Evolutionary conservation across 1,140 invertebrate species (phyloP).

Genomic region (Scaptomyza hsui): DNA sequence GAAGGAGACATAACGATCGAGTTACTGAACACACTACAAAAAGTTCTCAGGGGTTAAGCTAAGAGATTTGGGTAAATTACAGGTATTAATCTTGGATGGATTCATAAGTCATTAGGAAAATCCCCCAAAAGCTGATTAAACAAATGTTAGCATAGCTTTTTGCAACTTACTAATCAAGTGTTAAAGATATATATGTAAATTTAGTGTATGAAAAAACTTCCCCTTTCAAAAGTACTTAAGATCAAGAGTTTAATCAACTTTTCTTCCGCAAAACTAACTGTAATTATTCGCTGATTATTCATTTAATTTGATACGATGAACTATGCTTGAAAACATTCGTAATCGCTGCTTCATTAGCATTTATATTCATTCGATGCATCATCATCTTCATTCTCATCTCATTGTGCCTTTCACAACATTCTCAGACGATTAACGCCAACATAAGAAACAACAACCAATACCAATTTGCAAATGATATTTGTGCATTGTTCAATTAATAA

Average conservation of each 20-base stretch:
- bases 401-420: slow-evolving; percentile 72
- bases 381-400: slow-evolving; percentile 45
- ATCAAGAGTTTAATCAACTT: slow-evolving; percentile 30
- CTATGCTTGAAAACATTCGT: slow-evolving; percentile 3
- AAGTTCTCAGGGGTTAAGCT: too few species aligned
- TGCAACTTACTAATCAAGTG: neutral
- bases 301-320: slow-evolving; percentile 4
- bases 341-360: slow-evolving; percentile 30
- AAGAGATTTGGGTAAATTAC: slow-evolving; percentile 4
- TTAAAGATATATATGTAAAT: too few species aligned
- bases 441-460: slow-evolving; percentile 46
- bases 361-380: slow-evolving; percentile 51
- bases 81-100: neutral
- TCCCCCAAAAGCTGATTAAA: neutral
- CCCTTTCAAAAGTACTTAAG: slow-evolving; percentile 26
- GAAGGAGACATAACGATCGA: neutral
- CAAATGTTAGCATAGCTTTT: too few species aligned
- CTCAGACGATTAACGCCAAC: slow-evolving; percentile 53
- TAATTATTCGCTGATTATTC: slow-evolving; percentile 20
- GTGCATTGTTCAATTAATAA: slow-evolving; percentile 64
- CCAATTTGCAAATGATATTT: slow-evolving; percentile 64
- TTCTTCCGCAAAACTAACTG: slow-evolving; percentile 31
- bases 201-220: neutral
- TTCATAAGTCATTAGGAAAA: neutral
- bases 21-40: neutral